Evolutionary conservation across 2,888 invertebrate genomes (phyloP).

Genomic region (Pheosia tremula): DNA sequence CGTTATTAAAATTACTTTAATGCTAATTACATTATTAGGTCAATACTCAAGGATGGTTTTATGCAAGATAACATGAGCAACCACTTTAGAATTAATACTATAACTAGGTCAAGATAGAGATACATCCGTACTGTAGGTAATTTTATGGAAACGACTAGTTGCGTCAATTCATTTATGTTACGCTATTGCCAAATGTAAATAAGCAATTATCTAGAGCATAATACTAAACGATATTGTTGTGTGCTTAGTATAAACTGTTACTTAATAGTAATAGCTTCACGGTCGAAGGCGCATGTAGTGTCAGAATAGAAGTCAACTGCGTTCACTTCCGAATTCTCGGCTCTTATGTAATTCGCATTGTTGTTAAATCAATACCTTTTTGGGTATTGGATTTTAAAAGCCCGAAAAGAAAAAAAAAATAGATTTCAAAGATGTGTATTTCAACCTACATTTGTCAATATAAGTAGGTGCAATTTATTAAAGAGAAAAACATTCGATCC

Average conservation of each 20-base stretch:
- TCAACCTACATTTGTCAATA: neutral
- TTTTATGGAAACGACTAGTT: too few relatives aligned
- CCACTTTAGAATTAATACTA: neutral
- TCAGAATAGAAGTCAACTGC: constrained; percentile 54
- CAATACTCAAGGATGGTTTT: neutral
- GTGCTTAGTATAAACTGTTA: constrained; percentile 51
- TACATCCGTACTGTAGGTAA: neutral
- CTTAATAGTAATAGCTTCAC: constrained; percentile 50
- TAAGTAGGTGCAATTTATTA: neutral
- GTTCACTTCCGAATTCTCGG: constrained; percentile 70
- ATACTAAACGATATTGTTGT: constrained; percentile 23
- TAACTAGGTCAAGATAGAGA: neutral
- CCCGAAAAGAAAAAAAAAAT: neutral
- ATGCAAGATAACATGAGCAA: neutral
- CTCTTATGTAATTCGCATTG: constrained; percentile 47
- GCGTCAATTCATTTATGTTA: neutral
- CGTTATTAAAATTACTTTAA: neutral
- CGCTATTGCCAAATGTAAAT: neutral
- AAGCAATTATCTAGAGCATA: constrained; percentile 19
- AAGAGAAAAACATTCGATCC: too few relatives aligned
- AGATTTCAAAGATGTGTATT: neutral
- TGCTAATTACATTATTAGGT: too few relatives aligned
- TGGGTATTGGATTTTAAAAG: constrained; percentile 22
- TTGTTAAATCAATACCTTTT: constrained; percentile 22
- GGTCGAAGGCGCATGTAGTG: constrained; percentile 55